Base-by-base conservation (phyloP, 2,797 vertebrate genomes). In the Crocodylus rhombifer region DNA sequence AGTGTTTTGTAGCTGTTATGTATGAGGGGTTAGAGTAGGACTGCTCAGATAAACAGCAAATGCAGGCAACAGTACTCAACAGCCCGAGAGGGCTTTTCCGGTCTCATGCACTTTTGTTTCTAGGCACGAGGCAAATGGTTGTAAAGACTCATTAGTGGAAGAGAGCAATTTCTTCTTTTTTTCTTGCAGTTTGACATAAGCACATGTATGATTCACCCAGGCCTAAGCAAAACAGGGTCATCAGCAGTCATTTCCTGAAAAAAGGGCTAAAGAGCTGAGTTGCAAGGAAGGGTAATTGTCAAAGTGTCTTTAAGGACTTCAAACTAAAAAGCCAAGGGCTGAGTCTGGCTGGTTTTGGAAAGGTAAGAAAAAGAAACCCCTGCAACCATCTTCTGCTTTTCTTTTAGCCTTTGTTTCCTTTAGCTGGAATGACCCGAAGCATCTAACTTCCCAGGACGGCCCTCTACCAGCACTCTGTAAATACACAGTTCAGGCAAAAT, bases 151-250 rank as follows among this genome's bases (percentile, higher is more conserved):
- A 23, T 12, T 23, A 11, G 30, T 18, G 21, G 81, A 55, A 74
- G 16, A 86, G 2, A 85, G 20, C 77, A 23, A 60, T 82, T 77
- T 86, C 81, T 67, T 61, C 82, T 63, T 81, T 78, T 62, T 61
- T 90, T 64, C 26, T 84, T 78, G 9, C 58, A 82, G 51, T 21
- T 28, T 95, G 89, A 92, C 89, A 89, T 80, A 90, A 4, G 61
- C 67, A 91, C 42, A 88, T 77, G 57, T 83, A 79, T 87, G 89
- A 97, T 86, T 97, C 91, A 96, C 81, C 90, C 85, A 77, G 92
- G 60, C 69, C 92, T 88, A 88, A 96, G 73, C 0, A 1, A 89
- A 97, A 93, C 14, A 58, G 75, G 91, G 87, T 94, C 95, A 94
- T 3, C 88, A 84, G 56, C 69, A 92, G 79, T 79, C 85, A 86